Conservation (phyloP, 2,888 invertebrate species). For the Ectobius pallidus region DNA sequence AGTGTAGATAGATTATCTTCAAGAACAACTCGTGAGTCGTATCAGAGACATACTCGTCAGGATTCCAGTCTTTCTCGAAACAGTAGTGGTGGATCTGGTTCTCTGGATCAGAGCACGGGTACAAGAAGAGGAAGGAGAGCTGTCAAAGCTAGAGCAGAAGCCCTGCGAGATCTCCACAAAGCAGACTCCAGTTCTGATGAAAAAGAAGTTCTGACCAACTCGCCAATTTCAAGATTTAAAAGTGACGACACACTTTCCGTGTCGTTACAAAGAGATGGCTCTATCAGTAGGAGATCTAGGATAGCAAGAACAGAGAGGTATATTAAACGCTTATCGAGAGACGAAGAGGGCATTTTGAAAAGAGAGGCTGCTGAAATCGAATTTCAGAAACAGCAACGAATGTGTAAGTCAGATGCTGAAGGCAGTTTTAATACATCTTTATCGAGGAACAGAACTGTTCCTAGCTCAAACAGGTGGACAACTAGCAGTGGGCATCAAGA, state of each 20-base stretch:
- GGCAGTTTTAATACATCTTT: conserved; percentile 36
- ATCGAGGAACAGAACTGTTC: neutral
- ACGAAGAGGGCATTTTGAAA: conserved; percentile 66
- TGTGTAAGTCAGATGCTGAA: conserved; percentile 52
- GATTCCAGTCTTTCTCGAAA: conserved; percentile 46
- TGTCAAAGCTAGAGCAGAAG: conserved; percentile 71
- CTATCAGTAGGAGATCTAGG: conserved; percentile 68
- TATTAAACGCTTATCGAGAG: conserved; percentile 74
- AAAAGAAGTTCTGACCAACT: conserved; percentile 53
- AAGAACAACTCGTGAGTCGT: conserved; percentile 15
- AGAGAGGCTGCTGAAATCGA: conserved; percentile 58
- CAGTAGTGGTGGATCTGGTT: conserved; percentile 55
- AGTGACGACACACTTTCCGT: conserved; percentile 26
- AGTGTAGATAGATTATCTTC: conserved; percentile 36
- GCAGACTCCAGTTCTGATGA: conserved; percentile 75
- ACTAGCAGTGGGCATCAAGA: conserved; percentile 47
- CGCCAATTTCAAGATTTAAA: conserved; percentile 46
- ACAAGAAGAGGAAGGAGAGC: conserved; percentile 62
- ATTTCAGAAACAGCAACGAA: conserved; percentile 42
- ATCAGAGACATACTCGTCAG: conserved; percentile 5
- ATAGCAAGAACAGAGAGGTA: conserved; percentile 82
- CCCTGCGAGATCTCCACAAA: conserved; percentile 64
- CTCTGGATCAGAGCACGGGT: conserved; percentile 58
- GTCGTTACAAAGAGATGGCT: conserved; percentile 59
- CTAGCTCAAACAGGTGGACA: conserved; percentile 40